Base-by-base conservation (phyloP, 2,888 invertebrate genomes). In the Pollenia griseotomentosa region DNA sequence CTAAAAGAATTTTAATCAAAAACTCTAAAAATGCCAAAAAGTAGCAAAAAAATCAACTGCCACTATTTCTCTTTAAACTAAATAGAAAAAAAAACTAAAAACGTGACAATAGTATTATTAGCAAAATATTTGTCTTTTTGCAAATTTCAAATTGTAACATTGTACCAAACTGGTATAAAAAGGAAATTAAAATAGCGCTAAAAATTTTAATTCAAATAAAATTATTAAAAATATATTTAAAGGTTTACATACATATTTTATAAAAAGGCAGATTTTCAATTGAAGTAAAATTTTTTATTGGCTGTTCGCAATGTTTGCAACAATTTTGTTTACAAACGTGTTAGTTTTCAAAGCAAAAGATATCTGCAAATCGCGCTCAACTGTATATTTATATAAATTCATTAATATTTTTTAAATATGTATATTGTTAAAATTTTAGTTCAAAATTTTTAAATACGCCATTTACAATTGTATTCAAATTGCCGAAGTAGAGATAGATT, bases 31-130 rank as follows among this genome's bases (percentile, higher is more conserved):
- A 77, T 46, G 53, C 61, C 59, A 78, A 74, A 65, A 61, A 75
- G 53, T 75, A 66, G 65, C 59, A 53, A 33, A 71, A 65, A 65
- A 66, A n/a, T 42, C 23, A 46, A 70, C 23, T 23, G 9, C 57
- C 12, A 71, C 40, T 57, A 23, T 53, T 40, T 66, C 71, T 40
- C 8, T 3, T 40, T n/a, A 61, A 66, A 65, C 19, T 55, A 55
- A 82, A 74, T 51, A 57, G 68, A 2, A 23, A 23, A 82, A 74
- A 71, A 77, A 83, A 55, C 68, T 61, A 68, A 73, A 68, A 83
- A 83, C 83, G 86, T 87, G 83, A 87, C 81, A 73, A 46, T 55
- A 65, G 73, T 63, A 81, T 87, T 87, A 83, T 87, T 87, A 83
- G 75, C 51, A n/a, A 73, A 73, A 74, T 73, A 83, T 78, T 83